A percentile compares a stretch with the other conserved stretches of the same genome.
These are phyloP conservation scores for Oxycera nigricornis DNA, from an alignment of 2,888 invertebrate genomes.

Conservation along the genomic window DNA sequence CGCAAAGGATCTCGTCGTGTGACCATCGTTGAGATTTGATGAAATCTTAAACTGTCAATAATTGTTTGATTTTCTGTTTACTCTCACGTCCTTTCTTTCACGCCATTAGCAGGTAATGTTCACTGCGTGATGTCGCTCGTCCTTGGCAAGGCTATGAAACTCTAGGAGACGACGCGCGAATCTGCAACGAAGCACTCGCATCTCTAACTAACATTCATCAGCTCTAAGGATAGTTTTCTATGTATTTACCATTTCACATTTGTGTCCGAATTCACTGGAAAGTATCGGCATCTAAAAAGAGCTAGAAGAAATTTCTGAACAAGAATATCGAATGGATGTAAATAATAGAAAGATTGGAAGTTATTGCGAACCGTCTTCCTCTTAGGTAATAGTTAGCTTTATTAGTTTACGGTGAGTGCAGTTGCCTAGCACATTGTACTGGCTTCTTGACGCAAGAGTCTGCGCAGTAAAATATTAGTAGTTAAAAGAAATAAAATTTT, in stretches of 20 bases:
- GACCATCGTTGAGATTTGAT: constrained; percentile 14
- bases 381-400: background rate
- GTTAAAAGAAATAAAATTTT: constrained; percentile 15
- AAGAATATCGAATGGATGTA: too few relatives aligned
- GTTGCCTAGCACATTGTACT: background rate
- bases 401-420: background rate
- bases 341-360: too few relatives aligned
- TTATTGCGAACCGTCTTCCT: background rate
- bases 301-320: background rate
- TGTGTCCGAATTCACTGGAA: background rate
- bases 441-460: background rate
- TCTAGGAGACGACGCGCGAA: constrained; percentile 17
- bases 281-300: background rate
- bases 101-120: constrained; percentile 38
- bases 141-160: constrained; percentile 22
- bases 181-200: background rate
- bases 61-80: constrained; percentile 41
- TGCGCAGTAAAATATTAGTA: background rate
- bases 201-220: too few relatives aligned
- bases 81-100: constrained; percentile 14
- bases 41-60: constrained; percentile 34
- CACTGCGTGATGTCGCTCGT: constrained; percentile 19
- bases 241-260: too few relatives aligned
- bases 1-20: constrained; percentile 10
- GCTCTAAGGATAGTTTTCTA: too few relatives aligned